Evolutionary conservation across 2,888 invertebrate species (phyloP), one percentile per base, ranked within the genome.

Genomic region (Drosophila leonis): DNA sequence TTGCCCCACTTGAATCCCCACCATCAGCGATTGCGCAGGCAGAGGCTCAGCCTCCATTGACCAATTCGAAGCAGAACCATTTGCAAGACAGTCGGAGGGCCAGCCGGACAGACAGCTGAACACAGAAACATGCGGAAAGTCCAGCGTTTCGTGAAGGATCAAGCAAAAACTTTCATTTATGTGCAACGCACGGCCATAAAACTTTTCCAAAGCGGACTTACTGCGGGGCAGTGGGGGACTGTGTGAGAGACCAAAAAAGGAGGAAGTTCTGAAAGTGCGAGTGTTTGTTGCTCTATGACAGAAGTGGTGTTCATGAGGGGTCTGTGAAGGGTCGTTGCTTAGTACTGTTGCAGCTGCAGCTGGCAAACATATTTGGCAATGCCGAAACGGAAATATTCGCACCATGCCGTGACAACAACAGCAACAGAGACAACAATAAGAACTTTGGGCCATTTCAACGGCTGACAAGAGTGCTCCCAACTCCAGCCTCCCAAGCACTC

Each of bases 321-420:
- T 20, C 31, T 15, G 56, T 35, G 24, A 27, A 13, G 51, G 27
- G 65, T 18, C 39, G 55, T 12, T 37, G 39, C 24, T 33, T 39
- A 10, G 49, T 57, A 46, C 44, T 57, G 66, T 61, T 78, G 78
- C 75, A 78, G 70, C 55, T 78, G 77, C 77, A 78, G 51, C 78
- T 73, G 75, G 80, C 80, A 86, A 88, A 80, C 84, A 88, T 88
- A 85, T 88, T 85, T 83, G 84, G 86, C 83, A 80, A 84, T 84
- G 80, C 90, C 86, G 90, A 90, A 90, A 77, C 86, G 90, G 89
- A 89, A 90, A 89, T 89, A 89, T 89, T 90, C 88, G 82, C 90
- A 88, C 90, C 79, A 87, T 73, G 82, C 70, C 73, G 72, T 80
- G 83, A 82, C 87, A 86, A 80, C 86, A 84, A 20, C 56, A 68